These are phyloP conservation scores for Eupithecia subumbrata DNA, from an alignment of 2,888 invertebrate genomes.

Conservation along the genomic window DNA sequence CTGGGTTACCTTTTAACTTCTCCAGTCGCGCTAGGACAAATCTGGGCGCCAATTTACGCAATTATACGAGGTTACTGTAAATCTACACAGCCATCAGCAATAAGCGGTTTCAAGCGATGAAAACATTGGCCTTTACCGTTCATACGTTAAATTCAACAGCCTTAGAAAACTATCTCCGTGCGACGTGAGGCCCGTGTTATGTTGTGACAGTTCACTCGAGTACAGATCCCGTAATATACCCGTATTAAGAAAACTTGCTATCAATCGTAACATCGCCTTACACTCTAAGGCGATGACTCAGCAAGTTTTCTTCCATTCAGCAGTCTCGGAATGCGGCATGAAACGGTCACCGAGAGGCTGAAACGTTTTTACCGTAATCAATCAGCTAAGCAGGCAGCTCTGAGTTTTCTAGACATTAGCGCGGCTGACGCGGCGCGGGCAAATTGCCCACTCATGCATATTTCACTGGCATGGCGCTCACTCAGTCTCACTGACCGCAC, in stretches of 20 bases:
- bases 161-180: not conserved
- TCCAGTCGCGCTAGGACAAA: not conserved
- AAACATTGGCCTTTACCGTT: not conserved
- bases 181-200: not conserved
- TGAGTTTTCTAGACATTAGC: slow-evolving; percentile 25
- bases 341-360: not conserved
- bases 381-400: slow-evolving; percentile 10
- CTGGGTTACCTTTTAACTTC: not conserved
- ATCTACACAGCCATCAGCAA: not conserved
- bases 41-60: not conserved
- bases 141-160: not conserved
- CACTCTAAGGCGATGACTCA: no score
- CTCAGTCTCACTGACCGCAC: not conserved
- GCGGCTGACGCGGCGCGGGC: not conserved
- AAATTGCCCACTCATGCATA: slow-evolving; percentile 20
- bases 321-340: not conserved
- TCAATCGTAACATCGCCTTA: no score
- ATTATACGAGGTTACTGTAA: not conserved
- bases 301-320: not conserved
- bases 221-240: no score
- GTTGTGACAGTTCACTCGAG: no score
- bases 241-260: no score
- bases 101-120: not conserved
- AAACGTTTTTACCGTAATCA: slow-evolving; percentile 27
- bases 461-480: not conserved